phyloP scores from a whole-genome alignment of 2,113 vertebrate genomes.

The Mellivora capensis region DNA sequence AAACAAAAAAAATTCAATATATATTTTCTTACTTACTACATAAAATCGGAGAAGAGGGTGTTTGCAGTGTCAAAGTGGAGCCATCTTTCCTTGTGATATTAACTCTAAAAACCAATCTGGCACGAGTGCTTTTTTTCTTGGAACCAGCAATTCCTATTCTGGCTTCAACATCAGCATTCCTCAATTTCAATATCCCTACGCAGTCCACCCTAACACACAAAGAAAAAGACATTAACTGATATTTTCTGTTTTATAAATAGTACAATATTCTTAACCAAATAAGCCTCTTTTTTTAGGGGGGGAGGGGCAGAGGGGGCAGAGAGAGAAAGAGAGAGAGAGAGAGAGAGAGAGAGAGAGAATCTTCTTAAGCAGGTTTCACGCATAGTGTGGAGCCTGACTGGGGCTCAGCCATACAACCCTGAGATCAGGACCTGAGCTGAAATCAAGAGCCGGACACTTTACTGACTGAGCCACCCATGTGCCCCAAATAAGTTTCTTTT shows the following conservation, averaged over 20 bases:
- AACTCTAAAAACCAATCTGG: constrained; percentile 95
- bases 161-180: constrained; percentile 98
- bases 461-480: neutral
- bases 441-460: neutral
- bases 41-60: constrained; percentile 93
- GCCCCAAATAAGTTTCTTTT: neutral
- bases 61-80: constrained; percentile 94
- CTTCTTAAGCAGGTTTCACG: neutral
- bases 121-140: constrained; percentile 99
- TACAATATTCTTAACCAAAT: neutral
- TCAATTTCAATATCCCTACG: constrained; percentile 96
- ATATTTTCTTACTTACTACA: constrained; percentile 91
- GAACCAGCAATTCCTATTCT: constrained; percentile 97
- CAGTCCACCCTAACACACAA: constrained; percentile 91
- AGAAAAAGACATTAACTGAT: constrained; percentile 14
- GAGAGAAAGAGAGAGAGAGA: too few species aligned
- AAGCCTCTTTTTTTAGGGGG: neutral
- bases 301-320: neutral
- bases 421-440: neutral
- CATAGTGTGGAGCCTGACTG: neutral
- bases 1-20: neutral
- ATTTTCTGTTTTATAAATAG: constrained; percentile 11
- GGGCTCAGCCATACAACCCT: neutral
- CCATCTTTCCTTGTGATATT: constrained; percentile 93
- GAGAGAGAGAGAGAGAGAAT: neutral